Conservation (phyloP, 92 coral and sea anemone genomes). For the Porites lobata region DNA sequence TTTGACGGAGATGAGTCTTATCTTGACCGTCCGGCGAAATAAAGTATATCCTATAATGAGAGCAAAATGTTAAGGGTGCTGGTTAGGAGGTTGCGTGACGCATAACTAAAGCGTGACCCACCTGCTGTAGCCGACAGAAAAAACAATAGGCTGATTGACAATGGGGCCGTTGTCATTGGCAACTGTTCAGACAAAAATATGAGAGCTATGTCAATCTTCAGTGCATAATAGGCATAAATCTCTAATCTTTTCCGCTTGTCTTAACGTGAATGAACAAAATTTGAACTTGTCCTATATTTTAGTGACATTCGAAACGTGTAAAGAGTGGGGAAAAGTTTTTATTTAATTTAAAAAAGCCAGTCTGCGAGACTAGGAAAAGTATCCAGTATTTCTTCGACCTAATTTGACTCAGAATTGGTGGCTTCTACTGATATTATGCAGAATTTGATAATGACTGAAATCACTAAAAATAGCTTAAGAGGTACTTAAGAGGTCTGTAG, state of each 20-base stretch:
- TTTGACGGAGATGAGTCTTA: not conserved
- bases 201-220: constrained; percentile 1
- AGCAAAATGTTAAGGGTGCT: not conserved
- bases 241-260: constrained; percentile 20
- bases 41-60: not conserved
- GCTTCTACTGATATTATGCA: too few relatives aligned
- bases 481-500: too few relatives aligned
- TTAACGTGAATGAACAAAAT: not conserved
- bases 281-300: not conserved
- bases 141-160: constrained; percentile 1
- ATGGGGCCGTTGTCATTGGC: constrained; percentile 8
- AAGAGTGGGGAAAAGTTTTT: too few relatives aligned
- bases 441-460: too few relatives aligned
- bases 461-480: too few relatives aligned
- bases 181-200: not conserved
- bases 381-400: too few relatives aligned
- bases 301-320: too few relatives aligned
- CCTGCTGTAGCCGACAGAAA: not conserved
- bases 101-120: constrained; percentile 12
- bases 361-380: too few relatives aligned
- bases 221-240: constrained; percentile 7
- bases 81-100: constrained; percentile 29
- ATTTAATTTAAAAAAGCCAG: too few relatives aligned
- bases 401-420: too few relatives aligned
- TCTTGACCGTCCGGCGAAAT: constrained; percentile 6